A percentile compares a stretch with the other conserved stretches of the same genome.
phyloP scores from a whole-genome alignment of 1,140 invertebrate species.

The Hylaeus volcanicus region DNA sequence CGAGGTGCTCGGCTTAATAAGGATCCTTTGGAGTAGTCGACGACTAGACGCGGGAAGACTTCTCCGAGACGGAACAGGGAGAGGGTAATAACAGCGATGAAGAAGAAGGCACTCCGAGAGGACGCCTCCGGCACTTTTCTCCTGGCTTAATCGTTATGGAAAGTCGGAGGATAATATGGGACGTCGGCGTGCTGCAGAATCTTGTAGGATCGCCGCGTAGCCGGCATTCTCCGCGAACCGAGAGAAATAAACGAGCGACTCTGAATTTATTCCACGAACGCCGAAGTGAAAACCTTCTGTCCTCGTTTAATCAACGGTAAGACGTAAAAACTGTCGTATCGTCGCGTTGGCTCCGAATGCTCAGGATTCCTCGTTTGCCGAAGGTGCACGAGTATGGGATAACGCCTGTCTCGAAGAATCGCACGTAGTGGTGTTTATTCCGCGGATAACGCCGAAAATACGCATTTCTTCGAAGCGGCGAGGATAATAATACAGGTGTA shows the following conservation, averaged over 20 bases:
- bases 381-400: too few species aligned
- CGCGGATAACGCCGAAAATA: not conserved
- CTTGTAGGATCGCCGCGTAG: slow-evolving; percentile 37
- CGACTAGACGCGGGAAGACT: not conserved
- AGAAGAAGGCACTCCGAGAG: slow-evolving; percentile 36
- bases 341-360: too few species aligned
- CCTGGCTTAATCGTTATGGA: slow-evolving; percentile 66
- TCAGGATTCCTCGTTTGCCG: too few species aligned
- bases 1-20: slow-evolving; percentile 3
- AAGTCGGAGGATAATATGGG: slow-evolving; percentile 68
- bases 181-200: slow-evolving; percentile 51
- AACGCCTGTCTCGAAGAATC: not conserved
- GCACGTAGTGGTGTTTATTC: slow-evolving; percentile 4
- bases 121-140: slow-evolving; percentile 57
- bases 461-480: not conserved
- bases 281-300: too few species aligned
- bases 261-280: too few species aligned
- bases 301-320: too few species aligned
- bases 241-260: slow-evolving; percentile 18
- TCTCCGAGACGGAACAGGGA: not conserved
- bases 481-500: slow-evolving; percentile 6
- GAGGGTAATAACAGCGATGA: slow-evolving; percentile 42
- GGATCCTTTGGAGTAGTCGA: not conserved
- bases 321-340: too few species aligned
- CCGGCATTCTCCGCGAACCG: slow-evolving; percentile 18